Evolutionary conservation across 2,888 invertebrate species (phyloP), one percentile per base, ranked within the genome.

Genomic region (Villa cingulata): DNA sequence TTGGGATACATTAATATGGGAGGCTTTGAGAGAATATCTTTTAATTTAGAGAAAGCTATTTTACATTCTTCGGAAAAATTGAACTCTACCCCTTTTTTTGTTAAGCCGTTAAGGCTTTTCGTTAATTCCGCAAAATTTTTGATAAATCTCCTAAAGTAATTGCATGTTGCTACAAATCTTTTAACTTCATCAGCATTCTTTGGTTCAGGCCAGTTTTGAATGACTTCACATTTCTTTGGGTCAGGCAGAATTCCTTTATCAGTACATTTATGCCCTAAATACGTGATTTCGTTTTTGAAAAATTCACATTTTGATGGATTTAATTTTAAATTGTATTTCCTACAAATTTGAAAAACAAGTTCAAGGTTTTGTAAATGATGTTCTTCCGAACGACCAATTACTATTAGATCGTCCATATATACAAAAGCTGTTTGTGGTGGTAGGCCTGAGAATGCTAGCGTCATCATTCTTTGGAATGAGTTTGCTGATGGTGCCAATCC

Each of bases 401-500:
- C 55, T 9, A 56, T 50, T 17, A 55, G 34, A 49, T 56, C 56
- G 45, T 57, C 55, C 51, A 57, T 54, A 38, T 54, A 54, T 18
- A 57, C 23, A 23, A 57, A 56, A 34, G 48, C 47, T 49, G 52
- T 48, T 46, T 49, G 48, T 10, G 53, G 54, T 10, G 43, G 42
- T 16, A 53, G 10, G 3, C 53, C 51, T 15, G 53, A 41, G 46
- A 57, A 55, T 12, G 55, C 55, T 4, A 54, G 27, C 2, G 51
- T 40, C 58, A 59, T 57, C 56, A 59, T 56, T 37, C 57, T 19
- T 41, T 49, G 51, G 40, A 59, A 58, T 38, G 55, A 54, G 32
- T 52, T 54, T 12, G 55, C 47, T 49, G 17, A 57, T 43, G 5
- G 54, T 57, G 45, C 54, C n/a, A n/a, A n/a, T n/a, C n/a, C n/a